phyloP scores from a whole-genome alignment of 1,140 invertebrate genomes.

The Trypoxylus dichotomus region DNA sequence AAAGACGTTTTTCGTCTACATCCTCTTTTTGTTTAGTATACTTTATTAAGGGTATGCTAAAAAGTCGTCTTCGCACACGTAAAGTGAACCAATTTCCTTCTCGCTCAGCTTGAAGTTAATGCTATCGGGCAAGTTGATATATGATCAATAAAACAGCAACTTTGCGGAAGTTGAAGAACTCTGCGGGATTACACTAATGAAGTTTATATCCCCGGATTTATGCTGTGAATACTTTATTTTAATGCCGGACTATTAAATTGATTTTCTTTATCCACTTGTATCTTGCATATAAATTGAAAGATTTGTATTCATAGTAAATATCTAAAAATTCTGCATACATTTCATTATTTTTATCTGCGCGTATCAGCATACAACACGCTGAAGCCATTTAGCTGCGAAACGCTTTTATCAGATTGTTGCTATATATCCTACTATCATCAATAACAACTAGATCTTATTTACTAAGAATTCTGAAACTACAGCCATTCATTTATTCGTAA shows the following conservation, averaged over 20 bases:
- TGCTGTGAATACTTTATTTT: constrained; percentile 4
- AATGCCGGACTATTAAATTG: constrained; percentile 12
- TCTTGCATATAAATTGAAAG: background rate
- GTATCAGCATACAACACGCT: background rate
- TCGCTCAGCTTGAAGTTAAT: background rate
- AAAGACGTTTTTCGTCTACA: constrained; percentile 6
- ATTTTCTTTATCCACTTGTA: constrained; percentile 8
- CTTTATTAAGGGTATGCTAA: constrained; percentile 24
- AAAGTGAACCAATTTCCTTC: constrained; percentile 10
- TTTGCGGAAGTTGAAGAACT: constrained; percentile 14
- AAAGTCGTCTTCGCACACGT: constrained; percentile 21
- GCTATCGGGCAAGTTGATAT: constrained; percentile 13
- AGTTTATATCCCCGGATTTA: constrained; percentile 24
- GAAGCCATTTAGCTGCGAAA: too few species aligned
- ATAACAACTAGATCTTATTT: too few species aligned
- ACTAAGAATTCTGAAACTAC: too few species aligned
- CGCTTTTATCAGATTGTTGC: too few species aligned
- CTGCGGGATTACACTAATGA: constrained; percentile 11
- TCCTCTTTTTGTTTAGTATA: constrained; percentile 17
- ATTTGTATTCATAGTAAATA: background rate
- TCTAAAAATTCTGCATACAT: background rate
- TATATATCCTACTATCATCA: too few species aligned
- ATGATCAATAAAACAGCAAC: constrained; percentile 24
- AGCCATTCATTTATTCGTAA: too few species aligned
- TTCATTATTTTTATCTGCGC: background rate